Evolutionary conservation across 2,888 invertebrate species (phyloP), one percentile per base, ranked within the genome.

Genomic region (Punctoribates punctum): DNA sequence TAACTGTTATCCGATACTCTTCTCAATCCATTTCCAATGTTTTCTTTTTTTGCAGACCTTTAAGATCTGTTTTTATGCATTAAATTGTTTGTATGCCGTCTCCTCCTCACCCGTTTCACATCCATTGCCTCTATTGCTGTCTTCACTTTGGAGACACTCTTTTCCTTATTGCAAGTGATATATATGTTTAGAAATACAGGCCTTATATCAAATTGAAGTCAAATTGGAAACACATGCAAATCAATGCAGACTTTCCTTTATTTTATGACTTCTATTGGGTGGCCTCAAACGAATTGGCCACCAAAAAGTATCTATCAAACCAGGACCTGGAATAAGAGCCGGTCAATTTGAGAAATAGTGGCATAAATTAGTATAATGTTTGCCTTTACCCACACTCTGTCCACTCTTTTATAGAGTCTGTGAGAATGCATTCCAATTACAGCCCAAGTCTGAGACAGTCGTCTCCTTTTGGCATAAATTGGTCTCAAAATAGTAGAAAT

Each of bases 1-100:
- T 67, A 67, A 20, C 34, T 38, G 67, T 67, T 38, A 67, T 67
- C n/a, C 67, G 67, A 67, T 67, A 67, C 67, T 67, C 38, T 29
- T 34, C 34, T 34, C 34, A 1, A 17, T 29, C 23, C 17, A 15
- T 29, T 23, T 17, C n/a, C 62, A 62, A 62, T 62, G 62, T 62
- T 67, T 67, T 17, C 67, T 67, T 38, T 67, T 67, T 67, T n/a
- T 38, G 34, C 20, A 27, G 67, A n/a, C 25, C 15, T 13, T 54
- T n/a, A 54, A 34, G 34, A 67, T 67, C n/a, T 67, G 34, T 34
- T 67, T 29, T 67, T 67, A 38, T 67, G 67, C 29, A 38, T 17
- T 20, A 67, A 67, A 67, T 67, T 67, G 67, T 67, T 6, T 34
- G 34, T 62, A 6, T 29, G 23, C 29, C 27, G 13, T 29, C 27